phyloP scores from a whole-genome alignment of 2,888 invertebrate species.

The Bombylius major region DNA sequence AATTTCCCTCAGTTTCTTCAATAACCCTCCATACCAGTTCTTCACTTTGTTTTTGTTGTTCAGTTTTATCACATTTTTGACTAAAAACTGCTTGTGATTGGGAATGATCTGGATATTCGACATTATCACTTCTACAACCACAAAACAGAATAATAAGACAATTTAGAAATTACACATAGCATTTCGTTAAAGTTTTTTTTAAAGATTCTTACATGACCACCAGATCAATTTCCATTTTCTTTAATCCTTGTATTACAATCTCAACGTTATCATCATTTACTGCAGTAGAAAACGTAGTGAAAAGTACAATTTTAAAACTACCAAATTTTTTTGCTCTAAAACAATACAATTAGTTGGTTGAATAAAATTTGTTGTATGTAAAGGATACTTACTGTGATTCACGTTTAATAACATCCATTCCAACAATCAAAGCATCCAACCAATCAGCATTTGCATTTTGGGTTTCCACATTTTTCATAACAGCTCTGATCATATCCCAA shows the following conservation, averaged over 20 bases:
- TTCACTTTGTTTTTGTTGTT: constrained; percentile 24
- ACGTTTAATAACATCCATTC: constrained; percentile 40
- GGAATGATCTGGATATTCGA: constrained; percentile 14
- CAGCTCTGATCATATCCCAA: constrained; percentile 44
- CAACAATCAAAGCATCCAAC: constrained; percentile 49
- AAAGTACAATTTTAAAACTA: constrained; percentile 45
- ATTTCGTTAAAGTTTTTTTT: background rate
- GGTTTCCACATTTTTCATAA: constrained; percentile 30
- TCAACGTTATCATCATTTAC: constrained; percentile 40
- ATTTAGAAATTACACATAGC: background rate
- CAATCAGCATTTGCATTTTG: constrained; percentile 47
- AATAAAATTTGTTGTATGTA: constrained; percentile 1
- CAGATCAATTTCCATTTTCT: constrained; percentile 44
- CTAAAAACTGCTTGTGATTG: constrained; percentile 4
- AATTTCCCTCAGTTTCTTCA: constrained; percentile 36
- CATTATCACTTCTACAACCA: constrained; percentile 28
- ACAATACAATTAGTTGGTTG: background rate
- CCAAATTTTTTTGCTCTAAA: constrained; percentile 32
- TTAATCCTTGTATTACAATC: constrained; percentile 42
- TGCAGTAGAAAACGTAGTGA: constrained; percentile 48
- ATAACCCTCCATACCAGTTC: constrained; percentile 34
- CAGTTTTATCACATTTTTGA: constrained; percentile 7
- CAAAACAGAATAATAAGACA: background rate
- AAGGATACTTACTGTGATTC: constrained; percentile 22
- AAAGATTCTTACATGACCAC: constrained; percentile 47